Evolutionary conservation across 1,140 invertebrate genomes (phyloP).

Genomic region (Apis laboriosa): DNA sequence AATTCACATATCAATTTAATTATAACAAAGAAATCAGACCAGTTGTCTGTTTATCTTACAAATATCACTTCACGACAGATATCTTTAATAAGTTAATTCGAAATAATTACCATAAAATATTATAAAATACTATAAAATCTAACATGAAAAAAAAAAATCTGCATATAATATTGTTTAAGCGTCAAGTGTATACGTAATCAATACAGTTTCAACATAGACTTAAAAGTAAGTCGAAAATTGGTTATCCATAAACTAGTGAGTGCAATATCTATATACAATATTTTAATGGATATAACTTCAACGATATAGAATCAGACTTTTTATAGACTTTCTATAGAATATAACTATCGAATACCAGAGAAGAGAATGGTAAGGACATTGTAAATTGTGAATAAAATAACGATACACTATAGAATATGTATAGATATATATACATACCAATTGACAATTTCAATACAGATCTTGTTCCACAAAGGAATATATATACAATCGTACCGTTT

Average conservation of each 20-base stretch:
- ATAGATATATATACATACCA: neutral
- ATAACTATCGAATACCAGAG: slow-evolving; percentile 1
- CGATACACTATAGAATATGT: neutral
- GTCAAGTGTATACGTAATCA: neutral
- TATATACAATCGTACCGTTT: slow-evolving; percentile 47
- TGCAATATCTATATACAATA: neutral
- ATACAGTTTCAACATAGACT: neutral
- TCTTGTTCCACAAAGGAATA: slow-evolving; percentile 23
- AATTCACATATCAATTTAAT: too few relatives aligned
- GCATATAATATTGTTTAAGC: too few relatives aligned
- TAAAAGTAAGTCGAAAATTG: slow-evolving; percentile 18
- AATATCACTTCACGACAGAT: too few relatives aligned
- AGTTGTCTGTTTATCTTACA: too few relatives aligned
- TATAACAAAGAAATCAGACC: too few relatives aligned
- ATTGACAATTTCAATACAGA: neutral
- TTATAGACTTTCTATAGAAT: slow-evolving; percentile 16
- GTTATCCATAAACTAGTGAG: neutral
- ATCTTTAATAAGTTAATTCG: too few relatives aligned
- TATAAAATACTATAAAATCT: too few relatives aligned
- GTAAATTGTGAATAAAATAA: neutral
- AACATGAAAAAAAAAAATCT: too few relatives aligned
- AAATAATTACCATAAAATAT: too few relatives aligned
- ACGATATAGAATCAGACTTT: slow-evolving; percentile 28
- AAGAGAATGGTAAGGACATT: slow-evolving; percentile 12
- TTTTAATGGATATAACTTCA: slow-evolving; percentile 14